A percentile compares a stretch with the other conserved stretches of the same genome.
Evolutionary conservation across 2,888 invertebrate species (phyloP).

Genomic region (Sussaba pulchella): DNA sequence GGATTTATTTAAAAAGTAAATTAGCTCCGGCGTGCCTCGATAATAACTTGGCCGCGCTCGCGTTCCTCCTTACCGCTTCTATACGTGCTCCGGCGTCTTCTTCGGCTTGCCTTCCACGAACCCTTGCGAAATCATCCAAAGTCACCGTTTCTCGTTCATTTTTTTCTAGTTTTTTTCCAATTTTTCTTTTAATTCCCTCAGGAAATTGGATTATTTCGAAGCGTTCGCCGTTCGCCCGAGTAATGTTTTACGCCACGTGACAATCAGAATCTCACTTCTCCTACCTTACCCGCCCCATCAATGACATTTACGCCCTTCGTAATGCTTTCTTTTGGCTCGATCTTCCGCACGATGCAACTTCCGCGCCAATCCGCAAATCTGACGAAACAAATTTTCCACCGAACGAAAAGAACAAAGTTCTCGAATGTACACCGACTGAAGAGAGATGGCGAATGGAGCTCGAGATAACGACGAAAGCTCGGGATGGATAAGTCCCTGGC

Average conservation of each 20-base stretch:
- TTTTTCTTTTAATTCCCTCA: constrained; percentile 41
- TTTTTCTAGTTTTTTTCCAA: constrained; percentile 21
- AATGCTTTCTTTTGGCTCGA: background rate
- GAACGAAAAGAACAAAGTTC: background rate
- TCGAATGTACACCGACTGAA: too few species aligned
- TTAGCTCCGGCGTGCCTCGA: constrained; percentile 73
- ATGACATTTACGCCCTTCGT: background rate
- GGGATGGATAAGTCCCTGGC: background rate
- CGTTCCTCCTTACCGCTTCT: constrained; percentile 27
- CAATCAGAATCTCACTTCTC: background rate
- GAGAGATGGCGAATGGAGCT: background rate
- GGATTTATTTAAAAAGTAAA: constrained; percentile 78
- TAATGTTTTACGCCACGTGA: background rate
- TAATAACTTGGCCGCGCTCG: constrained; percentile 71
- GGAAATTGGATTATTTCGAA: constrained; percentile 65
- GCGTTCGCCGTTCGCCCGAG: background rate
- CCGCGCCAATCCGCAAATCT: background rate
- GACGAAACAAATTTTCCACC: background rate
- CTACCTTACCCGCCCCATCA: too few species aligned
- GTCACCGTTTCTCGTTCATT: background rate
- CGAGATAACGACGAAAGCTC: constrained; percentile 28
- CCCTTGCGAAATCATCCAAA: constrained; percentile 17
- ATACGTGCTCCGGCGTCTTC: background rate
- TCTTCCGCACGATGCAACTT: background rate
- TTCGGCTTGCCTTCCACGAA: background rate